Evolutionary conservation across 2,113 vertebrate genomes (phyloP).

Genomic region (Carettochelys insculpta): DNA sequence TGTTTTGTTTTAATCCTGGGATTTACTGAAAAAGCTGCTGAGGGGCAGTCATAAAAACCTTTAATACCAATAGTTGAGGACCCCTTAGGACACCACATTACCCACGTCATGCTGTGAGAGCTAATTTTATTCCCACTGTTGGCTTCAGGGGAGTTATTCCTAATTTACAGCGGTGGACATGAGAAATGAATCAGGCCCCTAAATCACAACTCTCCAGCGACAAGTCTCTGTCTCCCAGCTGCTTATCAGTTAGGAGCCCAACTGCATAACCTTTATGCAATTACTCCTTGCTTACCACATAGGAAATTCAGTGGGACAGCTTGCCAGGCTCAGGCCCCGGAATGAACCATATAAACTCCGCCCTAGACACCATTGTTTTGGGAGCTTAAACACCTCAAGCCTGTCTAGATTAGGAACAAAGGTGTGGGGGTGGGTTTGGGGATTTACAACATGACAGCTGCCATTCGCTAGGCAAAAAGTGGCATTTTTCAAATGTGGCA

Average conservation of each 20-base stretch:
- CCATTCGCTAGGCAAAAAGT: not conserved
- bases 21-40: not conserved
- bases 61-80: not conserved
- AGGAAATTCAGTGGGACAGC: not conserved
- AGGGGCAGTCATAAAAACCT: not conserved
- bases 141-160: not conserved
- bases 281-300: not conserved
- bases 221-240: not conserved
- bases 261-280: not conserved
- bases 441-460: too few relatives aligned
- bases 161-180: not conserved
- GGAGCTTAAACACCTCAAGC: not conserved
- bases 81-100: not conserved
- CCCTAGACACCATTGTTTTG: too few relatives aligned
- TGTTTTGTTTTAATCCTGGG: not conserved
- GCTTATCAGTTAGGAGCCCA: not conserved
- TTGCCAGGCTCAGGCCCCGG: not conserved
- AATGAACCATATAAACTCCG: not conserved
- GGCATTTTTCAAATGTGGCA: too few relatives aligned
- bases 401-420: not conserved
- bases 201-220: not conserved
- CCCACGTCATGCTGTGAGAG: fast-evolving
- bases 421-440: not conserved
- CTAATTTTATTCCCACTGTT: not conserved
- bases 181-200: not conserved